Evolutionary conservation across 1,140 invertebrate species (phyloP).

Genomic region (Nasonia giraulti): DNA sequence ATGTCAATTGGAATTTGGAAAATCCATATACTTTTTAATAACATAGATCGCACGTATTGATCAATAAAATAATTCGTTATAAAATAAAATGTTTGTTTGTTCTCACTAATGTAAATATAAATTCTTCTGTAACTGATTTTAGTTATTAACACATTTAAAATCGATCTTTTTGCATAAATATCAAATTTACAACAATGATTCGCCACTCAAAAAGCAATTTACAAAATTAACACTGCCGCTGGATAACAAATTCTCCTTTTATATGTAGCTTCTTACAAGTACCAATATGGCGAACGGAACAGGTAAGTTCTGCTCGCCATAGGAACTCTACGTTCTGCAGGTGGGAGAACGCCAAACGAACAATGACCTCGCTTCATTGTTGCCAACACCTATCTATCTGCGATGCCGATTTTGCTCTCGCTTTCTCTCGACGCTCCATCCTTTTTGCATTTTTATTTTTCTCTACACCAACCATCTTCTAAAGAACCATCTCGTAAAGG

Average conservation of each 20-base stretch:
- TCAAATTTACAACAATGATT: too few relatives aligned
- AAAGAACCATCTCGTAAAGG: neutral
- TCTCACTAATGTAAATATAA: too few relatives aligned
- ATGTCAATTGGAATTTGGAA: too few relatives aligned
- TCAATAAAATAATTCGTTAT: too few relatives aligned
- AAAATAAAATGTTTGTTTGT: too few relatives aligned
- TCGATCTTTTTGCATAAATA: too few relatives aligned
- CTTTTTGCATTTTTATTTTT: neutral
- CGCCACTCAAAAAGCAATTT: neutral
- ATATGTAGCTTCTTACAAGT: neutral
- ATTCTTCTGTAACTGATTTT: too few relatives aligned
- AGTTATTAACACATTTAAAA: too few relatives aligned
- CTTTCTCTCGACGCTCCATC: neutral
- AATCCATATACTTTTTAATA: too few relatives aligned
- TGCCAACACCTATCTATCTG: conserved; percentile 54
- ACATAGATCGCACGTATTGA: too few relatives aligned
- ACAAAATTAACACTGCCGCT: neutral
- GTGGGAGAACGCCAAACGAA: conserved; percentile 57
- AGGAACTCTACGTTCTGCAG: conserved; percentile 43
- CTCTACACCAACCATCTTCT: neutral
- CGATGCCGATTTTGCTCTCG: conserved; percentile 1
- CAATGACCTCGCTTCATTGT: conserved; percentile 65
- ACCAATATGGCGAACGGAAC: neutral
- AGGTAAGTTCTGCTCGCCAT: conserved; percentile 56
- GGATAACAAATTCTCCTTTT: neutral